Percentiles rank a stretch among this genome's conserved stretches.
Evolutionary conservation across 2,888 invertebrate species (phyloP).

Genomic region (Timandra comae): DNA sequence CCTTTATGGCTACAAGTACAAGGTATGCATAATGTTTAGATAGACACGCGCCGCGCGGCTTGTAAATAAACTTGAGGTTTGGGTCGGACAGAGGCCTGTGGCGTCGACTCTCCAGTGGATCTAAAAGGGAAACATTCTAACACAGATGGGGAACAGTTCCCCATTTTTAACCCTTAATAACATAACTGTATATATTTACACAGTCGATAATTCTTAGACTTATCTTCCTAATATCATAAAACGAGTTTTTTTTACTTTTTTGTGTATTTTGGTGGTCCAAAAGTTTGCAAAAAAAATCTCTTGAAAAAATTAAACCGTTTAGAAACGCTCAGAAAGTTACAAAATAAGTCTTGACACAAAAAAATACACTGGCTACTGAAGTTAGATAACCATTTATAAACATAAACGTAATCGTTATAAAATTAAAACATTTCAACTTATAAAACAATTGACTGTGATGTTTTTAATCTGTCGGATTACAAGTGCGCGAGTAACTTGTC

Average conservation of each 20-base stretch:
- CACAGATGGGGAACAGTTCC: slow-evolving; percentile 1
- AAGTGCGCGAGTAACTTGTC: slow-evolving; percentile 65
- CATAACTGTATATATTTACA: too few relatives aligned
- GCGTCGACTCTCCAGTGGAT: slow-evolving; percentile 2
- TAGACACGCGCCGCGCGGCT: slow-evolving; percentile 18
- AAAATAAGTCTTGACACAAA: too few relatives aligned
- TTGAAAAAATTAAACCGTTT: too few relatives aligned
- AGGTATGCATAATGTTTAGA: slow-evolving; percentile 14
- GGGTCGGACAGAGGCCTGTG: slow-evolving; percentile 5
- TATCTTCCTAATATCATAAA: too few relatives aligned
- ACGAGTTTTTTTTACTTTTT: too few relatives aligned
- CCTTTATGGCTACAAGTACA: slow-evolving; percentile 16
- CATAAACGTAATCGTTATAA: too few relatives aligned
- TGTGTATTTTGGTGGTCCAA: too few relatives aligned
- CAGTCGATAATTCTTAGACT: too few relatives aligned
- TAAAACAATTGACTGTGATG: slow-evolving; percentile 38
- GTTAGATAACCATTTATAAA: too few relatives aligned
- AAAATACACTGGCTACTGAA: too few relatives aligned
- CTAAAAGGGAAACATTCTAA: slow-evolving; percentile 3
- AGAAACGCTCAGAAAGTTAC: too few relatives aligned
- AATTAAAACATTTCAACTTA: background rate
- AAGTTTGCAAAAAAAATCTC: too few relatives aligned
- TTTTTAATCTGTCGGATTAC: slow-evolving; percentile 58
- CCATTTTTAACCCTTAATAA: slow-evolving; percentile 11
- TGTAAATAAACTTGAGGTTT: slow-evolving; percentile 16